Percentiles rank a stretch among this genome's conserved stretches.
Conservation (phyloP, 2,888 invertebrate species). For the Melanophora roralis region DNA sequence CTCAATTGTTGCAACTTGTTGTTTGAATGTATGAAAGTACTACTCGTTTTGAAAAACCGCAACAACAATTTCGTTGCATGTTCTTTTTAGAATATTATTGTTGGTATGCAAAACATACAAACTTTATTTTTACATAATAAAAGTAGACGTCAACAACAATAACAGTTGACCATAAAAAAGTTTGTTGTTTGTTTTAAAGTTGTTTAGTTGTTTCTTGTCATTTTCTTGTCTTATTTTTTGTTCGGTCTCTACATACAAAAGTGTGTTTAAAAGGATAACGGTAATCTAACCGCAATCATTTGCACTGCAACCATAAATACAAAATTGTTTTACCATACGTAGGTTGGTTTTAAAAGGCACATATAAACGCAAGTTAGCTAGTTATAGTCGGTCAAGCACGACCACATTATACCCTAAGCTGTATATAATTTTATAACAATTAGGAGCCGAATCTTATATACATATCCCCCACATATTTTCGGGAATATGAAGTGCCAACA, state of each 20-base stretch:
- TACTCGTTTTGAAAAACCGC: background rate
- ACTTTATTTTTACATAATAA: background rate
- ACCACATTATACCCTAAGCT: too few species aligned
- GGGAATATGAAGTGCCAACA: too few species aligned
- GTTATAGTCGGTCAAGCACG: too few species aligned
- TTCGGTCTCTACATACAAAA: slow-evolving; percentile 12
- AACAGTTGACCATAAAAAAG: slow-evolving; percentile 27
- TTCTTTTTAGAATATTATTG: background rate
- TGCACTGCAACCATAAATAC: slow-evolving; percentile 21
- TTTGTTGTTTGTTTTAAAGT: slow-evolving; percentile 45
- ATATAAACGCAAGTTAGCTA: too few species aligned
- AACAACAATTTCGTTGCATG: slow-evolving; percentile 4
- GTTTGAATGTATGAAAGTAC: slow-evolving; percentile 7
- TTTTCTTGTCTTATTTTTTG: slow-evolving; percentile 11
- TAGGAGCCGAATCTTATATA: too few species aligned
- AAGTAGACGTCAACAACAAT: slow-evolving; percentile 15
- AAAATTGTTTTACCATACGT: background rate
- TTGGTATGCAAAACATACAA: background rate
- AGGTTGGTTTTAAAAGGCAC: background rate
- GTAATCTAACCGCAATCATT: slow-evolving; percentile 57
- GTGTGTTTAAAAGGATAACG: slow-evolving; percentile 44
- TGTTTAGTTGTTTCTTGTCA: background rate
- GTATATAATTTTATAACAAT: too few species aligned
- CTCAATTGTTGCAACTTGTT: slow-evolving; percentile 36
- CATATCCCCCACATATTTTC: too few species aligned